phyloP scores from a whole-genome alignment of 2,797 vertebrate species.

The Pagetopsis macropterus region DNA sequence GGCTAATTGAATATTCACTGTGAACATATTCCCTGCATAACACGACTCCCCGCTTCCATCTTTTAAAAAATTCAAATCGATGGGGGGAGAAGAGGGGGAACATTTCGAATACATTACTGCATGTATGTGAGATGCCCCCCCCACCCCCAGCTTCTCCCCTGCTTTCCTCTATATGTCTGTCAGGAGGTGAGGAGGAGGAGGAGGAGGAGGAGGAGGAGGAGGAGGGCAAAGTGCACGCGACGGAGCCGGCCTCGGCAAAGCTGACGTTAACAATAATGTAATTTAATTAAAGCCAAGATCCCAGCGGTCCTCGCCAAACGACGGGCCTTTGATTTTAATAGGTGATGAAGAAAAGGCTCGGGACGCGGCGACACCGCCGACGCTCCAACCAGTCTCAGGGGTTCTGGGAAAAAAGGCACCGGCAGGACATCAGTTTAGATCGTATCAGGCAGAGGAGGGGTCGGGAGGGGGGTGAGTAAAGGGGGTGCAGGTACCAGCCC shows the following conservation, averaged over 20 bases:
- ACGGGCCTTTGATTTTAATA: slow-evolving; percentile 82
- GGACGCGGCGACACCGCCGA: slow-evolving; percentile 37
- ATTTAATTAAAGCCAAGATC: slow-evolving; percentile 85
- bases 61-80: slow-evolving; percentile 79
- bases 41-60: slow-evolving; percentile 62
- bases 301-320: slow-evolving; percentile 55
- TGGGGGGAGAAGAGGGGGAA: slow-evolving; percentile 67
- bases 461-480: background rate
- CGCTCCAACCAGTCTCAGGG: slow-evolving; percentile 65
- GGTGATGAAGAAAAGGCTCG: slow-evolving; percentile 77
- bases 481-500: slow-evolving; percentile 81
- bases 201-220: slow-evolving; percentile 63
- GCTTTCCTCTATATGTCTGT: slow-evolving; percentile 65
- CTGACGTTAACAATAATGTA: slow-evolving; percentile 89
- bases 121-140: slow-evolving; percentile 55
- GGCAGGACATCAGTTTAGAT: slow-evolving; percentile 78
- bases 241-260: slow-evolving; percentile 64
- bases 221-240: slow-evolving; percentile 69
- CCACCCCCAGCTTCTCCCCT: background rate
- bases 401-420: slow-evolving; percentile 62
- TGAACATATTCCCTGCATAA: slow-evolving; percentile 79
- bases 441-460: slow-evolving; percentile 59
- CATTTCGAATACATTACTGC: slow-evolving; percentile 81
- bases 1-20: slow-evolving; percentile 79
- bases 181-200: slow-evolving; percentile 63